phyloP scores from a whole-genome alignment of 2,113 vertebrate genomes.

The Rhinoptilus africanus region DNA sequence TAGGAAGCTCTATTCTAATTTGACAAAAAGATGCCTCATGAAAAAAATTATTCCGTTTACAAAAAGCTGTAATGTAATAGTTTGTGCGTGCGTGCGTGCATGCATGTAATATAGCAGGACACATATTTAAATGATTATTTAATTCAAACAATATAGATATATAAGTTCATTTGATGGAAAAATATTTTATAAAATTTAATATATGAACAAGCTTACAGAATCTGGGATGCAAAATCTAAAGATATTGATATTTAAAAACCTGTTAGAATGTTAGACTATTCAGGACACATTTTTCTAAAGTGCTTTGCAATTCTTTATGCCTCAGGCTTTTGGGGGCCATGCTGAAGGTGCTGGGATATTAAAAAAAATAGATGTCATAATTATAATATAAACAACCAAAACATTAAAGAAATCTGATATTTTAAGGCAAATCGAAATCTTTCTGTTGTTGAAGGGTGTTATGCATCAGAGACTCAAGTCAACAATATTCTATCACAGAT shows the following conservation, averaged over 20 bases:
- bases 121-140: not conserved
- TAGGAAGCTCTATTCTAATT: not conserved
- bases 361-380: not conserved
- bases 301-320: not conserved
- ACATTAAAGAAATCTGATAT: not conserved
- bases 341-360: not conserved
- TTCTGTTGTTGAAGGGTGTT: not conserved
- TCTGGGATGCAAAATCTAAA: not conserved
- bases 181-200: not conserved
- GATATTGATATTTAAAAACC: not conserved
- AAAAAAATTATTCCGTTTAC: not conserved
- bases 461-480: not conserved
- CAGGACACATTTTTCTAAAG: not conserved
- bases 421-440: not conserved
- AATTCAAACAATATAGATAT: not conserved
- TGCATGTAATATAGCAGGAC: not conserved
- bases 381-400: not conserved
- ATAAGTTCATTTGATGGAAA: not conserved
- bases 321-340: not conserved
- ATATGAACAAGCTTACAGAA: not conserved
- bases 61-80: not conserved
- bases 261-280: not conserved
- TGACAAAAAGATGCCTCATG: not conserved
- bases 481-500: not conserved
- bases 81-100: not conserved